Evolutionary conservation across 2,888 invertebrate species (phyloP).

Genomic region (Spisula solida): DNA sequence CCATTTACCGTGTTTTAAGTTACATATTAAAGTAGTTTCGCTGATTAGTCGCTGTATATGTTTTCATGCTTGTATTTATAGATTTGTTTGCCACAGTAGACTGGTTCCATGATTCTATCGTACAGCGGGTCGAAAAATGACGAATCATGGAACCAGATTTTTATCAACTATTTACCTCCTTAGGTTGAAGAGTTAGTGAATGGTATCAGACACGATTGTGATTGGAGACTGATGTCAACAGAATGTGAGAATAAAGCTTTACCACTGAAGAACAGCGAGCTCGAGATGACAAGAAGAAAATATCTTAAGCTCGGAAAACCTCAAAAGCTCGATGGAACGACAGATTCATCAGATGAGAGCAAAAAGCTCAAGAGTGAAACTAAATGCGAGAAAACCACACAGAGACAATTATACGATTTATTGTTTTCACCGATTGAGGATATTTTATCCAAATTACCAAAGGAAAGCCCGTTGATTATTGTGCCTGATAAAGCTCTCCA

Average conservation of each 20-base stretch:
- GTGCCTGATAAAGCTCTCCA: conserved; percentile 84
- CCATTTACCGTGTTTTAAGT: too few species aligned
- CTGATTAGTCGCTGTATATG: too few species aligned
- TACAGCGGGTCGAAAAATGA: too few species aligned
- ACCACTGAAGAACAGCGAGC: conserved; percentile 74
- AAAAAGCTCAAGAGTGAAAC: conserved; percentile 48
- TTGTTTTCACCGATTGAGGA: conserved; percentile 84
- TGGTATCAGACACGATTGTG: conserved; percentile 68
- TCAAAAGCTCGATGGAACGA: conserved; percentile 42
- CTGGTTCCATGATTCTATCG: too few species aligned
- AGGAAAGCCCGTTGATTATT: conserved; percentile 80
- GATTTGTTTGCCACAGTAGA: too few species aligned
- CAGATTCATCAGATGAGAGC: conserved; percentile 46
- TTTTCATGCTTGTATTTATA: too few species aligned
- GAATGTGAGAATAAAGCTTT: conserved; percentile 82
- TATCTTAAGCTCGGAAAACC: conserved; percentile 67
- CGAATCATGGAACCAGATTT: too few species aligned
- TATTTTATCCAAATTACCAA: conserved; percentile 79
- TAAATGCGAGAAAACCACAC: conserved; percentile 73
- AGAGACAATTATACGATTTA: conserved; percentile 81
- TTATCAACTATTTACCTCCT: background rate
- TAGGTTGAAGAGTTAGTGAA: conserved; percentile 76
- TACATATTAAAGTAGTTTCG: too few species aligned
- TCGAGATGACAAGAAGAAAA: conserved; percentile 70
- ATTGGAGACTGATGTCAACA: conserved; percentile 70